These are phyloP conservation scores for Rhinoderma darwinii DNA, from an alignment of 2,113 vertebrate genomes.

Conservation along the genomic window DNA sequence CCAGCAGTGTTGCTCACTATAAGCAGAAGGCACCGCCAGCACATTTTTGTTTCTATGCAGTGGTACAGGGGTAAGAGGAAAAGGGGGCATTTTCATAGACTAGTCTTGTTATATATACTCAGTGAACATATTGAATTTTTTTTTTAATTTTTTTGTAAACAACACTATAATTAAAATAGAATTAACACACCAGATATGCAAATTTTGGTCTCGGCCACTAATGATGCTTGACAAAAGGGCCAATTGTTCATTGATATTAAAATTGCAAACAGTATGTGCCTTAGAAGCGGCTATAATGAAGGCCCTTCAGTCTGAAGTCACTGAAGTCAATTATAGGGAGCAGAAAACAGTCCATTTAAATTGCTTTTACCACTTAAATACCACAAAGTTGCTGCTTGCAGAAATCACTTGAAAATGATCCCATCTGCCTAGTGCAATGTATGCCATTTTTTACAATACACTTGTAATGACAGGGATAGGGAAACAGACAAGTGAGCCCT, in stretches of 20 bases:
- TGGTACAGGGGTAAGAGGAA: no score
- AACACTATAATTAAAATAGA: neutral
- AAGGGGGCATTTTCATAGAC: no score
- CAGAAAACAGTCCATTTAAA: conserved; percentile 10
- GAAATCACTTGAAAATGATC: conserved; percentile 15
- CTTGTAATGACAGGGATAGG: no score
- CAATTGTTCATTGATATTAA: conserved; percentile 52
- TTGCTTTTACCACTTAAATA: conserved; percentile 25
- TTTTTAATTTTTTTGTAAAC: neutral
- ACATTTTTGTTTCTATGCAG: no score
- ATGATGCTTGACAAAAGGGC: conserved; percentile 8
- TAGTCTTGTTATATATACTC: neutral
- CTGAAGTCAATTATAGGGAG: conserved; percentile 20
- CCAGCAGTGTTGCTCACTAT: no score
- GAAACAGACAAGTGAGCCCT: no score
- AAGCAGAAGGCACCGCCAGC: no score
- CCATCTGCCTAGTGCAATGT: neutral
- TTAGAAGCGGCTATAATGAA: conserved; percentile 29
- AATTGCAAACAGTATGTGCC: conserved; percentile 36
- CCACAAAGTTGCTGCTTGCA: neutral
- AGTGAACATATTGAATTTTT: neutral
- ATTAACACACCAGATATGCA: conserved; percentile 12
- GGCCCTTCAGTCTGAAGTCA: conserved; percentile 42
- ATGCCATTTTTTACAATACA: neutral
- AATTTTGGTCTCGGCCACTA: neutral